These are phyloP conservation scores for Epinotia nisella DNA, from an alignment of 2,888 invertebrate genomes.

Conservation along the genomic window DNA sequence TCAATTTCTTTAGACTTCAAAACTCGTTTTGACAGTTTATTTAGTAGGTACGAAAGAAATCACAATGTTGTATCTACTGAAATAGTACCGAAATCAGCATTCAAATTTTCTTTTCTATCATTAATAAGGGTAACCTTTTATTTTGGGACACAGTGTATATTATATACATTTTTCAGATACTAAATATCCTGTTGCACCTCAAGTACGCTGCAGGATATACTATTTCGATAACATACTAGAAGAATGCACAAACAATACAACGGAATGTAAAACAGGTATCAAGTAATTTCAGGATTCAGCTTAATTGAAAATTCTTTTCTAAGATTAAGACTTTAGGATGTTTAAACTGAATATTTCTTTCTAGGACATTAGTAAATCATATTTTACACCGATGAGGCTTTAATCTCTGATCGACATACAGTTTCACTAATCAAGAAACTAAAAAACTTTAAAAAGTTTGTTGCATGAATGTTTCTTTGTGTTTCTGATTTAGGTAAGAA, in stretches of 20 bases:
- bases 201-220: constrained; percentile 3
- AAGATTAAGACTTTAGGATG: too few relatives aligned
- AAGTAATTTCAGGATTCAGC: neutral
- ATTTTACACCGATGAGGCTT: too few relatives aligned
- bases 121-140: neutral
- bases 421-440: too few relatives aligned
- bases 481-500: too few relatives aligned
- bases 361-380: too few relatives aligned
- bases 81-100: too few relatives aligned
- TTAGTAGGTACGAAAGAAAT: neutral
- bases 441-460: too few relatives aligned
- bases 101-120: neutral
- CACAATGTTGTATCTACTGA: too few relatives aligned
- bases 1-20: neutral
- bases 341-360: too few relatives aligned
- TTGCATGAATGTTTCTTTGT: too few relatives aligned
- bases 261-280: constrained; percentile 6
- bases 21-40: neutral
- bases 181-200: constrained; percentile 6
- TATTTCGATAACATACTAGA: constrained; percentile 16
- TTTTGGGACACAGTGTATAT: neutral
- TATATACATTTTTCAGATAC: neutral
- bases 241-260: constrained; percentile 8
- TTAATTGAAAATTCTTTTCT: neutral
- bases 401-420: too few relatives aligned